Evolutionary conservation across 2,797 vertebrate genomes (phyloP).

Genomic region (Spea hammondii): DNA sequence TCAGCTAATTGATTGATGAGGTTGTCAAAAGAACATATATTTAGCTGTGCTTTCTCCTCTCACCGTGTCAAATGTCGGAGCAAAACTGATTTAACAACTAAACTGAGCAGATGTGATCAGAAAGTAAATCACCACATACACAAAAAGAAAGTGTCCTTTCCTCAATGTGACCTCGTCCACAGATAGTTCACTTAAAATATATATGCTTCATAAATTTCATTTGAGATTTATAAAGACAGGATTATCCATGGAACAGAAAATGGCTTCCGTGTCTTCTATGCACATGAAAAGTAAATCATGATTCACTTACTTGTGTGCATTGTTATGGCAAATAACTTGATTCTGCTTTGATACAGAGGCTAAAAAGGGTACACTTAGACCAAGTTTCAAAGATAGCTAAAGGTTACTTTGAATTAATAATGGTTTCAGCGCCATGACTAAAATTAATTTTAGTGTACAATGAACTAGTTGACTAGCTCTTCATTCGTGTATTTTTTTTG

Average conservation of each 20-base stretch:
- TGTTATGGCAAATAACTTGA: conserved; percentile 22
- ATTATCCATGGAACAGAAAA: conserved; percentile 27
- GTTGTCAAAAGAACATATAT: conserved; percentile 43
- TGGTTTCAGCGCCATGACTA: not conserved
- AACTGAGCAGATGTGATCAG: conserved; percentile 48
- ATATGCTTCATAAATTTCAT: conserved; percentile 39
- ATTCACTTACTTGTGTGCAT: conserved; percentile 5
- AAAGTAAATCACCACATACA: conserved; percentile 41
- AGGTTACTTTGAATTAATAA: not conserved
- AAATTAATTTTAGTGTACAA: not conserved
- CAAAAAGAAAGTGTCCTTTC: conserved; percentile 36
- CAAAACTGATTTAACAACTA: conserved; percentile 43
- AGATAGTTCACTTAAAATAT: conserved; percentile 40
- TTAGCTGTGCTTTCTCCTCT: conserved; percentile 19
- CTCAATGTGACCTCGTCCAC: conserved; percentile 40
- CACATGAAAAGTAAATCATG: conserved; percentile 2
- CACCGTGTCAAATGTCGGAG: conserved; percentile 20
- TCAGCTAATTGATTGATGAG: conserved; percentile 48
- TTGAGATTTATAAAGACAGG: conserved; percentile 30
- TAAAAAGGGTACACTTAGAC: not conserved
- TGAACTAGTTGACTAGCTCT: too few species aligned
- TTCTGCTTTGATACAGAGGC: not conserved
- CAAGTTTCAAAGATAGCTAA: not conserved
- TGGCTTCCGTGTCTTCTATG: conserved; percentile 4
- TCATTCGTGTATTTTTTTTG: too few species aligned